phyloP scores from a whole-genome alignment of 2,113 vertebrate genomes.

The Triplophysa rosa region DNA sequence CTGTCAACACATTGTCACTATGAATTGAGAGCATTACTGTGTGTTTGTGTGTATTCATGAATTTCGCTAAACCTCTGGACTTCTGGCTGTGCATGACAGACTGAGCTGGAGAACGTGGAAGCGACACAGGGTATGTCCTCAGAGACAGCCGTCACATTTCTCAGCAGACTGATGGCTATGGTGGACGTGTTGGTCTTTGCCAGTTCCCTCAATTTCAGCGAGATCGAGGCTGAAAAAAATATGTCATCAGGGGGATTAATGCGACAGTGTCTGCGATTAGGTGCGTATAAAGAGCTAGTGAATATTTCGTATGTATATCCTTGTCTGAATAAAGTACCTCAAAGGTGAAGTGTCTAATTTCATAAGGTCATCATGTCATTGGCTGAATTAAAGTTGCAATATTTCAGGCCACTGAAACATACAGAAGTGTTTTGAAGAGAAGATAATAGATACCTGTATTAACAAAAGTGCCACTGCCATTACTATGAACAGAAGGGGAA shows the following conservation, averaged over 20 bases:
- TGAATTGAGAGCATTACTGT: background rate
- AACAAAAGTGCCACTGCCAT: too few species aligned
- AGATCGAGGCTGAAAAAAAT: constrained; percentile 99
- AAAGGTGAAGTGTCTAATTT: background rate
- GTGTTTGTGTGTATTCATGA: background rate
- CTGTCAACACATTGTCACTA: background rate
- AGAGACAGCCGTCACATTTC: constrained; percentile 96
- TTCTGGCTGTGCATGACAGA: constrained; percentile 69
- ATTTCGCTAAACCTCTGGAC: background rate
- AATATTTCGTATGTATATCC: too few species aligned
- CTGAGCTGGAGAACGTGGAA: constrained; percentile 97
- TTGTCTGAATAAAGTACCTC: background rate
- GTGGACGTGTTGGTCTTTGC: constrained; percentile 97
- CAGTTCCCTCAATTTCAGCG: constrained; percentile 98
- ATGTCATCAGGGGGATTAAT: constrained; percentile 98
- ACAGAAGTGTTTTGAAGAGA: too few species aligned
- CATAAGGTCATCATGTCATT: background rate
- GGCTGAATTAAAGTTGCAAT: too few species aligned
- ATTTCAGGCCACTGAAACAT: too few species aligned
- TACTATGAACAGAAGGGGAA: too few species aligned
- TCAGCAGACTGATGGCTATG: constrained; percentile 98
- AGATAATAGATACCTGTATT: too few species aligned
- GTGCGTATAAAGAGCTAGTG: constrained; percentile 73
- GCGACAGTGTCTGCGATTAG: constrained; percentile 94
- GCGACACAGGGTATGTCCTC: constrained; percentile 99